A percentile compares a stretch with the other conserved stretches of the same genome.
Conservation (phyloP, 2,113 vertebrate species). For the Porphyrio hochstetteri region DNA sequence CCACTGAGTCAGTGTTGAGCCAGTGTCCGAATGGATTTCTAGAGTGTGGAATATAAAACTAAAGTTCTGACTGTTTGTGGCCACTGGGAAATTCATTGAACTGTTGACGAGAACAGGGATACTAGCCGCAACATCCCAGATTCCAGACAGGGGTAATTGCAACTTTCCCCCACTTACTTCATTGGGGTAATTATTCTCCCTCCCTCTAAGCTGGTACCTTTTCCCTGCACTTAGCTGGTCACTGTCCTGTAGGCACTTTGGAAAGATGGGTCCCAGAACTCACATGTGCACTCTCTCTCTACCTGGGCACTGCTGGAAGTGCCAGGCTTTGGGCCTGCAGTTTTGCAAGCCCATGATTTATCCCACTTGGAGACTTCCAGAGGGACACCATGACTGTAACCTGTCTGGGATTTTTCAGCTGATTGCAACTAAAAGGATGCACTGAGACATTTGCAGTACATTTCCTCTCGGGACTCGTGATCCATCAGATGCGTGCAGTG, state of each 20-base stretch:
- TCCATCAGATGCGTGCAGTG: neutral
- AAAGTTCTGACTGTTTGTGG: neutral
- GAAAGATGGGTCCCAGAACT: neutral
- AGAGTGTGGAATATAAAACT: neutral
- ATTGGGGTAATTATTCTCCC: neutral
- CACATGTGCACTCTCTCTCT: neutral
- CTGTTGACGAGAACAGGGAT: constrained; percentile 4
- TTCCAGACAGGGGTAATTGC: constrained; percentile 2
- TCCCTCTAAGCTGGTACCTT: neutral
- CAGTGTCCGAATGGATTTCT: neutral
- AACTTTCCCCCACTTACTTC: neutral
- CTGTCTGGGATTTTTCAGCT: neutral
- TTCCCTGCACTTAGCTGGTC: neutral
- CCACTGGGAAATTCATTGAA: constrained; percentile 18
- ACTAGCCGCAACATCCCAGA: neutral
- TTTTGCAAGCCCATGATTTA: neutral
- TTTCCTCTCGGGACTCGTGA: neutral
- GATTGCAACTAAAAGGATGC: neutral
- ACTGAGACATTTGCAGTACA: neutral
- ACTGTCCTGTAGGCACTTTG: neutral
- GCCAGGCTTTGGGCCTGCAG: neutral
- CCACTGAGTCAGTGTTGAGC: constrained; percentile 60
- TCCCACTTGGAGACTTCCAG: neutral
- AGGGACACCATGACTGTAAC: neutral
- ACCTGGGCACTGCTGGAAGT: neutral